Conservation (phyloP, 2,888 invertebrate genomes). For the Nymphalis urticae region DNA sequence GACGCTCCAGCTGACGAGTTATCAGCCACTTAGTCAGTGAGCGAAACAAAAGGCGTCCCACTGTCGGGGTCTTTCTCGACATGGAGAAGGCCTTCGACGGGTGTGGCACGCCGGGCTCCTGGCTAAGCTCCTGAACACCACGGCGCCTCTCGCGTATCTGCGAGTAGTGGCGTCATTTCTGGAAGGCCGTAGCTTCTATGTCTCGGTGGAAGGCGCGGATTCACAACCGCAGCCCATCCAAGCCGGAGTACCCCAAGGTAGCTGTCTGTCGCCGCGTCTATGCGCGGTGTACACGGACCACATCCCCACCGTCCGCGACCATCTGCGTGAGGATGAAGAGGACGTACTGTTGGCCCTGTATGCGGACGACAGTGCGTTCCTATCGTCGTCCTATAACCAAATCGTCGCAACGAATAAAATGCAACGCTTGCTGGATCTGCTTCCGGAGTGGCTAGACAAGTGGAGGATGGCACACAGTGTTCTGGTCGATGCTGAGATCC, state of each 20-base stretch:
- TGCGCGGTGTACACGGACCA: neutral
- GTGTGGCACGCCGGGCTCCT: constrained; percentile 2
- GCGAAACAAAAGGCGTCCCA: neutral
- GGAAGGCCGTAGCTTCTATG: neutral
- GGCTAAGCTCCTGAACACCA: neutral
- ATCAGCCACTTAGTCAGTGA: no score
- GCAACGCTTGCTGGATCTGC: no score
- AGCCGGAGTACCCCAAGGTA: neutral
- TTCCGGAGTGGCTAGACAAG: no score
- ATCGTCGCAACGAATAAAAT: no score
- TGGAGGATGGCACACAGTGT: no score
- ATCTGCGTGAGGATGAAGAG: neutral
- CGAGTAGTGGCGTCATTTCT: neutral
- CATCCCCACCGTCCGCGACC: constrained; percentile 4
- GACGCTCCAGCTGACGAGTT: no score
- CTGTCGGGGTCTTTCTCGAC: neutral
- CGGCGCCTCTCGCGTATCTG: neutral
- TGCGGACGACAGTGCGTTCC: no score
- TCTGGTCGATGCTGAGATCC: no score
- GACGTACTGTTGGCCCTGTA: no score
- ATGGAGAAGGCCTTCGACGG: neutral
- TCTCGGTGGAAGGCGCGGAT: constrained; percentile 4
- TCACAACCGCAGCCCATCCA: neutral
- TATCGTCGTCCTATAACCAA: no score
- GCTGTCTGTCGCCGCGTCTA: neutral